Conservation (phyloP, 1,140 invertebrate species). For the Drosophila pallidifrons region DNA sequence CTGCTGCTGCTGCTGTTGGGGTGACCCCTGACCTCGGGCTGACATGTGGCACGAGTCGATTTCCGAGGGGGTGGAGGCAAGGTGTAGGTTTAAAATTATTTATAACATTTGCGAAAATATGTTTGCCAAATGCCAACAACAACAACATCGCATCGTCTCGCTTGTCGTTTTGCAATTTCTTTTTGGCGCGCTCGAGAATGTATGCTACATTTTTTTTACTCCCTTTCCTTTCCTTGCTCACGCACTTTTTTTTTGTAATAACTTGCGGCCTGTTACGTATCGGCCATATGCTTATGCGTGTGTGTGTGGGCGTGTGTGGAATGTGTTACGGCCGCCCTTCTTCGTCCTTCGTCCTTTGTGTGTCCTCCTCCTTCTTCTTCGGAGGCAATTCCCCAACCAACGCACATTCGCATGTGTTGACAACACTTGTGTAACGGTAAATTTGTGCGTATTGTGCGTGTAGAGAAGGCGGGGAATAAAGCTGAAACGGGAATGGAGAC, state of each 20-base stretch:
- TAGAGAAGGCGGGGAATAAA: not conserved
- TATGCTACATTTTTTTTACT: conserved; percentile 39
- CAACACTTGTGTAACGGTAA: conserved; percentile 82
- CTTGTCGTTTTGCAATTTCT: conserved; percentile 51
- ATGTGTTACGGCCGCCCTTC: conserved; percentile 37
- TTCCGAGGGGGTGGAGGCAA: not conserved
- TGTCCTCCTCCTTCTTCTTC: conserved; percentile 2
- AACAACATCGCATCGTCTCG: conserved; percentile 14
- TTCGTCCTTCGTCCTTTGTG: not conserved
- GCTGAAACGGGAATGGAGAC: not conserved
- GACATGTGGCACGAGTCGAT: conserved; percentile 20
- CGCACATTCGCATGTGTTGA: conserved; percentile 74
- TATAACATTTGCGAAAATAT: conserved; percentile 82
- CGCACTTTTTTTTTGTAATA: conserved; percentile 56
- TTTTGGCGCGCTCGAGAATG: conserved; percentile 44
- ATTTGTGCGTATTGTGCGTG: conserved; percentile 79
- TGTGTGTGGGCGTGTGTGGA: conserved; percentile 37
- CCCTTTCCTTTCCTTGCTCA: conserved; percentile 11
- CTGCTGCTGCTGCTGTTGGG: conserved; percentile 19
- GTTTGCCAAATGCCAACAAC: conserved; percentile 69
- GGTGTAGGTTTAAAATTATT: conserved; percentile 83
- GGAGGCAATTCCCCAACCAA: conserved; percentile 16
- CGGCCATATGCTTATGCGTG: conserved; percentile 34
- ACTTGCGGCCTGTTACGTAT: conserved; percentile 79
- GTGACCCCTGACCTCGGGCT: conserved; percentile 41